phyloP scores from a whole-genome alignment of 2,888 invertebrate species.

The Seladonia tumulorum region DNA sequence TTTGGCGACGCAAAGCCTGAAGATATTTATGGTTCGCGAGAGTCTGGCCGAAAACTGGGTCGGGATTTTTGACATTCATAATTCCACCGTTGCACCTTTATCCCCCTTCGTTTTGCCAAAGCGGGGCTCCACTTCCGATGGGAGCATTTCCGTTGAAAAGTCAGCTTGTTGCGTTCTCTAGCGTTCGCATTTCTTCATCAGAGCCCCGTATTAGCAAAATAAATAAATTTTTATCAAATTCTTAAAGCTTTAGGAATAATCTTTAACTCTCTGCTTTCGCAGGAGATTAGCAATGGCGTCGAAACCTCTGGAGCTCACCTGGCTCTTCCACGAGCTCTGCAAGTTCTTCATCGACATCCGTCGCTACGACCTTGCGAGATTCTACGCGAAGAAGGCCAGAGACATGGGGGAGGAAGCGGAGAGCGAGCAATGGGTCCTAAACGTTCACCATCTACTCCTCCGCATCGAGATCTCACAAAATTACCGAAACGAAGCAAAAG shows the following conservation, averaged over 20 bases:
- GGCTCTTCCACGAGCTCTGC: constrained; percentile 85
- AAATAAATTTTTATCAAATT: too few relatives aligned
- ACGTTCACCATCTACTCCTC: constrained; percentile 83
- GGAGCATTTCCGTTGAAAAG: not conserved
- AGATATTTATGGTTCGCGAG: not conserved
- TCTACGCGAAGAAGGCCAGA: constrained; percentile 77
- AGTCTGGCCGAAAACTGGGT: constrained; percentile 1
- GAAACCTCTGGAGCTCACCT: constrained; percentile 83
- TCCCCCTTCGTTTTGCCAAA: not conserved
- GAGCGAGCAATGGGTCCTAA: constrained; percentile 83
- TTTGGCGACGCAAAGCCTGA: not conserved
- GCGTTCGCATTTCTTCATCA: too few relatives aligned
- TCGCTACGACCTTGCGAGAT: constrained; percentile 83
- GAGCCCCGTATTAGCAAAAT: too few relatives aligned
- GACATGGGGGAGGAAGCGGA: constrained; percentile 78
- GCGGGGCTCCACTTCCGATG: not conserved
- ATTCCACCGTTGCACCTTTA: constrained; percentile 3
- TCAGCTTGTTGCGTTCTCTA: too few relatives aligned
- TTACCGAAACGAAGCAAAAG: constrained; percentile 85
- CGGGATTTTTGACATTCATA: constrained; percentile 17
- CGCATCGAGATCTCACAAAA: constrained; percentile 83
- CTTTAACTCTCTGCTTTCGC: not conserved
- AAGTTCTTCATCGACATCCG: constrained; percentile 82
- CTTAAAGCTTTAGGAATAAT: not conserved
- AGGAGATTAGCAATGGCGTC: constrained; percentile 76